Evolutionary conservation across 2,888 invertebrate species (phyloP).

Genomic region (Drosophila niveifrons): DNA sequence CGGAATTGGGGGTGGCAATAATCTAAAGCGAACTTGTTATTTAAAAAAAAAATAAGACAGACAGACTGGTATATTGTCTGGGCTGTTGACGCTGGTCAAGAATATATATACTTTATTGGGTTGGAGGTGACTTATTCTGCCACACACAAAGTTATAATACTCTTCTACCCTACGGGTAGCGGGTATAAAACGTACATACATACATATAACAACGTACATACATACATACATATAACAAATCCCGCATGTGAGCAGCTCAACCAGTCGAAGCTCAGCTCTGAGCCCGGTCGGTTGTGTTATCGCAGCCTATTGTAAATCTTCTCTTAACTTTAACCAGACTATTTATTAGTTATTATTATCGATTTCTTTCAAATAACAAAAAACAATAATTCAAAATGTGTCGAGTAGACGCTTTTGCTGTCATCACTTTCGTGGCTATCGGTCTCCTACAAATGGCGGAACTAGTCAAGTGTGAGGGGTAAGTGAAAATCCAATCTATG

Average conservation of each 20-base stretch:
- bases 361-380: conserved; percentile 16
- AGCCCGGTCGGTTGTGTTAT: conserved; percentile 64
- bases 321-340: conserved; percentile 10
- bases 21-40: too few species aligned
- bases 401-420: conserved; percentile 66
- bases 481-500: conserved; percentile 41
- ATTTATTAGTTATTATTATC: conserved; percentile 31
- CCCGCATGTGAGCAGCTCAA: conserved; percentile 54
- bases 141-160: too few species aligned
- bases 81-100: too few species aligned
- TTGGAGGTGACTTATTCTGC: too few species aligned
- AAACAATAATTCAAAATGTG: conserved; percentile 60
- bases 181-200: not conserved
- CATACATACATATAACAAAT: conserved; percentile 62
- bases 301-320: conserved; percentile 27
- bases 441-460: conserved; percentile 64
- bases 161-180: too few species aligned
- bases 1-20: too few species aligned
- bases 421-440: conserved; percentile 51
- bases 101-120: too few species aligned
- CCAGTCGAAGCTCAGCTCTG: conserved; percentile 73
- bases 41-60: too few species aligned
- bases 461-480: conserved; percentile 70
- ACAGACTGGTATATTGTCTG: too few species aligned
- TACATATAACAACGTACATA: conserved; percentile 65